Percentiles rank a stretch among this genome's conserved stretches.
phyloP scores from a whole-genome alignment of 35 echinoderm and acorn worm genomes.

The Ophioderma brevispina region DNA sequence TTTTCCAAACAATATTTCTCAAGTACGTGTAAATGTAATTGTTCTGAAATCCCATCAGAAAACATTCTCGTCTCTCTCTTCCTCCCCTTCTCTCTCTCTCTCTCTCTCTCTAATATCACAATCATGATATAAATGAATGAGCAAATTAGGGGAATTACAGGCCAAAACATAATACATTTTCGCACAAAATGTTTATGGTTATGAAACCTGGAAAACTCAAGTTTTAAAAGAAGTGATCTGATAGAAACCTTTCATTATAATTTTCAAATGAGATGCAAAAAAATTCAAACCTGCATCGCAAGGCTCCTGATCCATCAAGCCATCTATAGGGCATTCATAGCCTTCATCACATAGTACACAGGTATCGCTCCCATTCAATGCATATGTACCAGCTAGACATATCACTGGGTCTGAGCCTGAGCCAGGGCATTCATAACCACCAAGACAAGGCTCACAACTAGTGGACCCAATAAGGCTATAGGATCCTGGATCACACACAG shows the following conservation, averaged over 20 bases:
- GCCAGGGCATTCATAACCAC: constrained; percentile 64
- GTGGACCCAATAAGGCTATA: constrained; percentile 70
- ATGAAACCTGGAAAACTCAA: too few relatives aligned
- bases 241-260: neutral
- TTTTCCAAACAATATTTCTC: too few relatives aligned
- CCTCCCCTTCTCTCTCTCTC: too few relatives aligned
- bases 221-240: too few relatives aligned
- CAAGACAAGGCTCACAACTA: constrained; percentile 73
- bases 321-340: constrained; percentile 70
- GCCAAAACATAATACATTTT: too few relatives aligned
- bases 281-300: constrained; percentile 23
- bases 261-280: neutral
- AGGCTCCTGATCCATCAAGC: constrained; percentile 25
- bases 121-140: too few relatives aligned
- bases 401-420: constrained; percentile 31
- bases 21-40: too few relatives aligned
- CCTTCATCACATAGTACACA: constrained; percentile 69
- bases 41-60: too few relatives aligned
- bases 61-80: too few relatives aligned
- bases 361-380: constrained; percentile 51
- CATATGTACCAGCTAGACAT: constrained; percentile 80
- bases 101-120: too few relatives aligned
- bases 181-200: too few relatives aligned
- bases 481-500: constrained; percentile 57
- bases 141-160: too few relatives aligned